These are phyloP conservation scores for Poeciliopsis infans DNA, from an alignment of 2,797 vertebrate genomes.

Conservation along the genomic window DNA sequence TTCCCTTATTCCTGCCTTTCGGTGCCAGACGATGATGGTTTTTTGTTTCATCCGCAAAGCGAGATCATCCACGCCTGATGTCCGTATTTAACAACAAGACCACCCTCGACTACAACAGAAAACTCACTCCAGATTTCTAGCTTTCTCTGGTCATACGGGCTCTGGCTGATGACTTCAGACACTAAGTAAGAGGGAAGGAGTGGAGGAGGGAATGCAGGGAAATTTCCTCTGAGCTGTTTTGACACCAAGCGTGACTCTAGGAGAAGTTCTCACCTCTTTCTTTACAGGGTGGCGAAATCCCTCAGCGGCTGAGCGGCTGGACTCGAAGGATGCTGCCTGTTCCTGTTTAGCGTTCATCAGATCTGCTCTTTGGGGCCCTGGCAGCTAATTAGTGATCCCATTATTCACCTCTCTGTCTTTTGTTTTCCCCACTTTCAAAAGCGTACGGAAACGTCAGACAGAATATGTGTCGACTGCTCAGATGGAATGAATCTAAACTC, in stretches of 20 bases:
- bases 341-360: constrained; percentile 57
- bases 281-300: constrained; percentile 29
- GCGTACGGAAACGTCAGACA: constrained; percentile 19
- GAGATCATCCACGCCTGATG: constrained; percentile 26
- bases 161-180: constrained; percentile 48
- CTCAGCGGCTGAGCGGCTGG: constrained; percentile 27
- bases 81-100: constrained; percentile 49
- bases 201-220: neutral
- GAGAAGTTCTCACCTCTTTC: constrained; percentile 55
- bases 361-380: constrained; percentile 43
- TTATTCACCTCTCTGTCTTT: constrained; percentile 56
- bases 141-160: constrained; percentile 32
- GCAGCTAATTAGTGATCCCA: constrained; percentile 57
- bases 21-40: constrained; percentile 4
- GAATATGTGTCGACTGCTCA: constrained; percentile 25
- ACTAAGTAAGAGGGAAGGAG: constrained; percentile 14
- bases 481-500: constrained; percentile 52
- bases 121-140: constrained; percentile 26
- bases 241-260: constrained; percentile 62
- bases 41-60: constrained; percentile 16
- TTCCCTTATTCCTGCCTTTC: neutral
- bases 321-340: constrained; percentile 43
- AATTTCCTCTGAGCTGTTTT: constrained; percentile 58
- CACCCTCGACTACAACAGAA: constrained; percentile 18
- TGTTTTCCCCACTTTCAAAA: constrained; percentile 46